phyloP scores from a whole-genome alignment of 2,113 vertebrate species.

The Hymenochirus boettgeri region DNA sequence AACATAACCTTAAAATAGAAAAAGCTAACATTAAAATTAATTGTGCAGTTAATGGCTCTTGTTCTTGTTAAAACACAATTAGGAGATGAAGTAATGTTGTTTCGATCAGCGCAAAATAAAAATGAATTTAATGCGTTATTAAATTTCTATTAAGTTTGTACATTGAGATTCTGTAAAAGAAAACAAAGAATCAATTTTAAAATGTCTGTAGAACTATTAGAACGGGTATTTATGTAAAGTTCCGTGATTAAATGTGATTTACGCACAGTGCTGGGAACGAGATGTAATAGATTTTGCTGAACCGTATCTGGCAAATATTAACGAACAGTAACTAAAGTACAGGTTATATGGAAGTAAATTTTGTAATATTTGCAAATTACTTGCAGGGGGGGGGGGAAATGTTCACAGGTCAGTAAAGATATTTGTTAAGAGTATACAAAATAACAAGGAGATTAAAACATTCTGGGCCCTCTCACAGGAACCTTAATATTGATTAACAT shows the following conservation, averaged over 20 bases:
- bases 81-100: slow-evolving; percentile 34
- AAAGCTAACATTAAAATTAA: slow-evolving; percentile 6
- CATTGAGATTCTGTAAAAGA: background rate
- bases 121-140: slow-evolving; percentile 39
- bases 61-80: slow-evolving; percentile 25
- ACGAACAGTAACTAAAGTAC: too few relatives aligned
- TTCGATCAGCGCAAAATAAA: slow-evolving; percentile 35
- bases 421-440: too few relatives aligned
- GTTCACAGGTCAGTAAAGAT: too few relatives aligned
- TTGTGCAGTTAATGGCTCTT: slow-evolving; percentile 1
- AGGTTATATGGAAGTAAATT: too few relatives aligned
- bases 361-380: too few relatives aligned
- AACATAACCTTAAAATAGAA: slow-evolving; percentile 27
- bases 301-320: background rate
- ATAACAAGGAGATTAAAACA: too few relatives aligned
- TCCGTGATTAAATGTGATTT: background rate
- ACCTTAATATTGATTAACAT: too few relatives aligned
- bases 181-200: slow-evolving; percentile 16
- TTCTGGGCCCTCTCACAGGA: too few relatives aligned
- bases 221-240: background rate
- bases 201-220: background rate
- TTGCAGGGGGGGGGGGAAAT: too few relatives aligned
- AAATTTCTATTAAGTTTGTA: slow-evolving; percentile 19
- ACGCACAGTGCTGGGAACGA: background rate
- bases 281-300: background rate